Evolutionary conservation across 2,113 vertebrate species (phyloP), one percentile per base, ranked within the genome.

Genomic region (Onychorhynchus coronatus): DNA sequence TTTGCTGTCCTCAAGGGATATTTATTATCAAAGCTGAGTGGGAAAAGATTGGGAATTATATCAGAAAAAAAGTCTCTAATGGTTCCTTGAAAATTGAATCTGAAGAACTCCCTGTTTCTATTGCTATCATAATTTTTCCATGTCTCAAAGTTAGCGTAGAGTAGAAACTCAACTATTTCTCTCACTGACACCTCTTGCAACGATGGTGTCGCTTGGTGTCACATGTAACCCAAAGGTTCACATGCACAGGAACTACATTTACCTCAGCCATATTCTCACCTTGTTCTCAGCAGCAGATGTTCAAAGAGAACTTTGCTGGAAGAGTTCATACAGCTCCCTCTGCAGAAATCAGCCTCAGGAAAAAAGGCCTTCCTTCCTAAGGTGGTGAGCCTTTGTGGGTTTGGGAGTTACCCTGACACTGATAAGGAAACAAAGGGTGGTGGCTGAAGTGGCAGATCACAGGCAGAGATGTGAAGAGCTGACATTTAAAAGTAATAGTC

Each of bases 21-120:
- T 95, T 96, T 96, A 88, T 96, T 96, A 92, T 80, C 90, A 94
- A 93, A 89, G 86, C 85, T 75, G 85, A 93, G 73, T 80, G 56
- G 68, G 66, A 92, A 95, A 95, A 95, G 79, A 95, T 87, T 71
- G 72, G 80, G 94, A 89, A 95, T 95, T 91, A 92, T 90, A 95
- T 46, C 37, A 84, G 39, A 33, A 87, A 95, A 80, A 76, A 65
- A 76, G 86, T 31, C 55, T 85, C 47, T 91, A 91, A 95, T 47
- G 84, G 72, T 91, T 72, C 81, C 71, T 59, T 84, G 89, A 91
- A 92, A 95, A 95, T 25, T 84, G 83, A 91, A 52, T 75, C 80
- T 53, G 47, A 82, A 94, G 52, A 61, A 91, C 73, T 94, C 79
- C 66, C 47, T 27, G 8, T 65, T 91, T 72, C 86, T 62, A 91